These are phyloP conservation scores for Semnopithecus entellus DNA, from an alignment of 2,113 vertebrate genomes.

Conservation along the genomic window DNA sequence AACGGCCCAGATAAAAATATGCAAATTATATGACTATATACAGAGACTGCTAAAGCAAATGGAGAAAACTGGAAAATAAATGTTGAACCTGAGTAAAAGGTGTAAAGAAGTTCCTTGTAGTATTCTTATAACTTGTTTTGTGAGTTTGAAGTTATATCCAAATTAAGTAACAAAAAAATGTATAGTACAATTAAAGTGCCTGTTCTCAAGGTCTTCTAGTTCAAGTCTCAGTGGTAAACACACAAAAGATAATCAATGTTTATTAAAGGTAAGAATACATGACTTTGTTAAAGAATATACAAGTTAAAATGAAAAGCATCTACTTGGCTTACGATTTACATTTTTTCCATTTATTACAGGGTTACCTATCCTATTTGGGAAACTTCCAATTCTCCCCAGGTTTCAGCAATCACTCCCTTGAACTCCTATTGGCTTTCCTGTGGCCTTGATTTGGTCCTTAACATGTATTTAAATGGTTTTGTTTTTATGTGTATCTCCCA, in stretches of 20 bases:
- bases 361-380: background rate
- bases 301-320: conserved; percentile 15
- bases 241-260: background rate
- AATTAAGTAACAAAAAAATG: background rate
- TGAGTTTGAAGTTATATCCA: conserved; percentile 29
- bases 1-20: background rate
- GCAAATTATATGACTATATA: background rate
- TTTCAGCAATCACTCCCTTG: background rate
- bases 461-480: background rate
- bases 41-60: background rate
- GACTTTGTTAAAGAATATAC: background rate
- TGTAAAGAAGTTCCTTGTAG: background rate
- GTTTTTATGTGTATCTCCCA: background rate
- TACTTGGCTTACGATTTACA: background rate
- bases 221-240: background rate
- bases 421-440: background rate
- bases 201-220: background rate
- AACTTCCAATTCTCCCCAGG: background rate
- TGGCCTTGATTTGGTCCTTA: background rate
- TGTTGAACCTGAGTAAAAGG: background rate
- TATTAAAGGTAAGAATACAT: background rate
- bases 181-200: background rate
- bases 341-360: background rate
- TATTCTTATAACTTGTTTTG: background rate
- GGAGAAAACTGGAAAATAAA: background rate